A percentile compares a stretch with the other conserved stretches of the same genome.
These are phyloP conservation scores for Eilema caniola DNA, from an alignment of 2,888 invertebrate species.

Conservation along the genomic window DNA sequence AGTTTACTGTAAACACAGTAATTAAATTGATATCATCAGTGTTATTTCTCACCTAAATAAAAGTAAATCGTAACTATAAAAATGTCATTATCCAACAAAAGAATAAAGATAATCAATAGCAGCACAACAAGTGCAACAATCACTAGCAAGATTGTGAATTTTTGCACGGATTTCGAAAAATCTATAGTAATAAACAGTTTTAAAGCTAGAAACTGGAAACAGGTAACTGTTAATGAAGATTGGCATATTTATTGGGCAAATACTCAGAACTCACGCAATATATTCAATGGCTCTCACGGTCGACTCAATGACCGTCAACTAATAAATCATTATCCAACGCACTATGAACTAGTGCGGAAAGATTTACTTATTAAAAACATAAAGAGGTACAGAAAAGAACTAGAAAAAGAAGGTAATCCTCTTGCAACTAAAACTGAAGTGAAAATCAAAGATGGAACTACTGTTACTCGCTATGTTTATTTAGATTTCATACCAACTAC, in stretches of 20 bases:
- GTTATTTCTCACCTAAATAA: background rate
- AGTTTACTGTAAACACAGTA: slow-evolving; percentile 89
- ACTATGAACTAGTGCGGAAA: slow-evolving; percentile 97
- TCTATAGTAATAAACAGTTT: slow-evolving; percentile 72
- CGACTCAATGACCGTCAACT: slow-evolving; percentile 93
- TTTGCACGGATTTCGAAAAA: slow-evolving; percentile 71
- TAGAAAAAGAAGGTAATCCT: slow-evolving; percentile 96
- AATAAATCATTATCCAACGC: slow-evolving; percentile 98
- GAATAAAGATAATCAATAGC: background rate
- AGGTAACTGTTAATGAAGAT: slow-evolving; percentile 94
- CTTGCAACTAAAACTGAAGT: slow-evolving; percentile 91
- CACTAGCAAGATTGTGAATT: slow-evolving; percentile 49
- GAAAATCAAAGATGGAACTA: slow-evolving; percentile 87
- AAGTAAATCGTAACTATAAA: background rate
- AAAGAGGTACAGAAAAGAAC: slow-evolving; percentile 96
- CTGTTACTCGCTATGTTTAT: slow-evolving; percentile 91
- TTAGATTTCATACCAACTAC: slow-evolving; percentile 97
- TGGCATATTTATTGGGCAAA: slow-evolving; percentile 99
- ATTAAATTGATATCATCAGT: slow-evolving; percentile 91
- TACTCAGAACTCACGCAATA: slow-evolving; percentile 94
- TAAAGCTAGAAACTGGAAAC: slow-evolving; percentile 88
- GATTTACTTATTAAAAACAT: slow-evolving; percentile 98
- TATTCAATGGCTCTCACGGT: slow-evolving; percentile 89
- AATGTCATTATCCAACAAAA: slow-evolving; percentile 4
- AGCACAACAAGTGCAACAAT: background rate